Conservation (phyloP, 2,113 vertebrate species). For the Prionailurus viverrinus region DNA sequence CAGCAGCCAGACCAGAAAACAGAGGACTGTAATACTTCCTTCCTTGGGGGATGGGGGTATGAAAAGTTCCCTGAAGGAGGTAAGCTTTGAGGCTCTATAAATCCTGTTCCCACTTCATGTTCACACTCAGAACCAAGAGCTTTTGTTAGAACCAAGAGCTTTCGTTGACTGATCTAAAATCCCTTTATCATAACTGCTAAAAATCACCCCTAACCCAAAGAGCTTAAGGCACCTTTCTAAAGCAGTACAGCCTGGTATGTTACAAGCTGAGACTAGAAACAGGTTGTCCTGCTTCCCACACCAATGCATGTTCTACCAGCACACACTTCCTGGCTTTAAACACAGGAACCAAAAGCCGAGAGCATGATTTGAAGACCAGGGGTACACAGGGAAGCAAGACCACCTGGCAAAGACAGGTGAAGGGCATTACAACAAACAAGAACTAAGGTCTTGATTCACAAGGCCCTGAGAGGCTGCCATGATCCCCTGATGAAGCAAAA, state of each 20-base stretch:
- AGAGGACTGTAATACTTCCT: neutral
- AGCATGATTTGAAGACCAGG: neutral
- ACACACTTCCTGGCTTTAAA: neutral
- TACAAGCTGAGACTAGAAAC: neutral
- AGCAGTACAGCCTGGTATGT: neutral
- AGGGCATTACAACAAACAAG: neutral
- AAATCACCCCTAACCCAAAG: neutral
- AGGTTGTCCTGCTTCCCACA: neutral
- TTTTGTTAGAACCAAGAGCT: constrained; percentile 5
- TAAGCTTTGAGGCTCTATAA: neutral
- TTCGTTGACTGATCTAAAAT: neutral
- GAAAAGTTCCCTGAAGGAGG: neutral
- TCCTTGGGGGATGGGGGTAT: neutral
- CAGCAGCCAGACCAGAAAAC: neutral
- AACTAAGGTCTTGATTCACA: neutral
- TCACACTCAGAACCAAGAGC: neutral
- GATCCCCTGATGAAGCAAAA: neutral
- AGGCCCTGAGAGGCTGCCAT: neutral
- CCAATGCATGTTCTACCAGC: neutral
- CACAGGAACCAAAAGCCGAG: neutral
- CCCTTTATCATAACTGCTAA: neutral
- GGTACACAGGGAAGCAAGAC: neutral
- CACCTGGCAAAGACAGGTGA: neutral
- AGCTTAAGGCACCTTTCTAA: neutral
- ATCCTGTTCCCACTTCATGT: neutral